Conservation (phyloP, 2,797 vertebrate species). For the Enteromius afrohamiltoni region DNA sequence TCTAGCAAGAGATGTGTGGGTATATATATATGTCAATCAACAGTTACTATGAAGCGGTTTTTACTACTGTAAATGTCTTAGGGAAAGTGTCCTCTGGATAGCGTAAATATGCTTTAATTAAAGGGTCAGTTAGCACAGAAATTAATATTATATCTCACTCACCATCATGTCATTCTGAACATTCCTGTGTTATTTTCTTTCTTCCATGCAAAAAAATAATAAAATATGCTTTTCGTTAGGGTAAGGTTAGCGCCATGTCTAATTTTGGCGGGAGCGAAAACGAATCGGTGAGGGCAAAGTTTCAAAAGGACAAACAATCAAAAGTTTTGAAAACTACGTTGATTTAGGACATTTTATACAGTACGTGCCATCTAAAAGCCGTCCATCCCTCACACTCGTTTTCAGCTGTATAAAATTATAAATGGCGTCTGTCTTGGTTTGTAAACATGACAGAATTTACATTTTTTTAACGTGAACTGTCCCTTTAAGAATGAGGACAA, state of each 20-base stretch:
- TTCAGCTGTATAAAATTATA: not conserved
- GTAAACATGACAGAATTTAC: not conserved
- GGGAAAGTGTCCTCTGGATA: constrained; percentile 13
- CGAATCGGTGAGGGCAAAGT: not conserved
- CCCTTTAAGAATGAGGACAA: constrained; percentile 15
- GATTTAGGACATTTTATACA: not conserved
- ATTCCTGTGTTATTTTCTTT: not conserved
- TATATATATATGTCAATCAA: constrained; percentile 28
- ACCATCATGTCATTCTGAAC: not conserved
- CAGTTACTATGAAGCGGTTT: constrained; percentile 42
- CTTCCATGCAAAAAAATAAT: not conserved
- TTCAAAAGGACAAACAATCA: not conserved
- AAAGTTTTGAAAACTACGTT: not conserved
- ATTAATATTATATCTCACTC: not conserved
- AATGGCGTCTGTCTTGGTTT: not conserved
- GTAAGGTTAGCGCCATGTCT: not conserved
- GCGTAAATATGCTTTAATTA: constrained; percentile 7
- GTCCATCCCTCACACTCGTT: not conserved
- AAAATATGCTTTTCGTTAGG: not conserved
- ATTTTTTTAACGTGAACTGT: not conserved
- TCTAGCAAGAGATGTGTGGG: constrained; percentile 21
- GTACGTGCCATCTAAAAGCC: not conserved
- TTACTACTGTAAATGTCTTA: constrained; percentile 31
- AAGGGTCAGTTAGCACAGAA: not conserved
- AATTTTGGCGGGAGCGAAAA: not conserved